A percentile compares a stretch with the other conserved stretches of the same genome.
Evolutionary conservation across 2,797 vertebrate genomes (phyloP).

Genomic region (Pantherophis vulpinus): DNA sequence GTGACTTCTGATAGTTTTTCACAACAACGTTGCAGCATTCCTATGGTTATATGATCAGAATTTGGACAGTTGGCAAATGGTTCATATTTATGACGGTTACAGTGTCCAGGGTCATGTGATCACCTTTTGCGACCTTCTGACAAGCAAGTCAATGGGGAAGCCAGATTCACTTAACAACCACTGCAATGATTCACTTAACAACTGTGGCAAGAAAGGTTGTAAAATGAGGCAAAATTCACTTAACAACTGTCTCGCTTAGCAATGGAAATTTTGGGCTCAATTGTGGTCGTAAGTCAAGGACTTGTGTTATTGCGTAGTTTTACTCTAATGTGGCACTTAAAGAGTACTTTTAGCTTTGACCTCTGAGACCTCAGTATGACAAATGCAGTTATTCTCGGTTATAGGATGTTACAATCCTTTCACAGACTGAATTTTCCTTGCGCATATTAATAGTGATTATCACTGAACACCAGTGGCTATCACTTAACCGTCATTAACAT

Average conservation of each 20-base stretch:
- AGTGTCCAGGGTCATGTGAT: not conserved
- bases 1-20: not conserved
- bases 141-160: not conserved
- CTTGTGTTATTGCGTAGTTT: not conserved
- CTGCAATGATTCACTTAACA: not conserved
- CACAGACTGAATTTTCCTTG: not conserved
- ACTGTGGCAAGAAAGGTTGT: not conserved
- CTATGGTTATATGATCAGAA: not conserved
- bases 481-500: not conserved
- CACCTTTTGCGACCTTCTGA: not conserved
- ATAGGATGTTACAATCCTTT: not conserved
- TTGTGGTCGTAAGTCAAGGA: not conserved
- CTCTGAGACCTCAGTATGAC: not conserved
- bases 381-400: not conserved
- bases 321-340: not conserved
- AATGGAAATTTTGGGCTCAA: not conserved
- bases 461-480: not conserved
- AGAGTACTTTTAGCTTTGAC: not conserved
- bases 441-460: not conserved
- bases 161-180: not conserved
- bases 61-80: not conserved
- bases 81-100: not conserved
- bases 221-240: not conserved
- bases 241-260: not conserved
- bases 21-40: not conserved